Evolutionary conservation across 2,113 vertebrate genomes (phyloP), one percentile per base, ranked within the genome.

Genomic region (Peromyscus polionotus): DNA sequence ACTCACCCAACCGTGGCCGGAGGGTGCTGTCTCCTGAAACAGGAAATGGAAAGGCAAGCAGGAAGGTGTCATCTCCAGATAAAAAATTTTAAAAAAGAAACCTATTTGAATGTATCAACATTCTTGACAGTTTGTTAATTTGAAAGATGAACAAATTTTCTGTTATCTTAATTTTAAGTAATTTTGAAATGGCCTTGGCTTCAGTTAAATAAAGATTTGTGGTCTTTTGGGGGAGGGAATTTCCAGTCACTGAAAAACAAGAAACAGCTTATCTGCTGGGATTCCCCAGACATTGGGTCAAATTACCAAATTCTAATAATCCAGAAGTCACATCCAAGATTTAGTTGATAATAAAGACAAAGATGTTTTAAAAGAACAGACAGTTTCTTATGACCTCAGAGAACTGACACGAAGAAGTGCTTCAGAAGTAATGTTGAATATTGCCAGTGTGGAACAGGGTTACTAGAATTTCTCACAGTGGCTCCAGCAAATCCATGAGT

Each of bases 121-220:
- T 83, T 89, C 17, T 77, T 65, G 42, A 22, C 3, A 57, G 39
- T 94, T 90, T 91, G 2, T 61, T 96, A 83, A 76, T 80, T 75
- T 42, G 26, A 45, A 87, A 83, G 22, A 57, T 22, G 77, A 70
- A 85, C 33, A 87, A 5, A 61, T 61, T 9, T 28, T 85, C 70
- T 92, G 10, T 54, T 16, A 90, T 84, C 48, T 95, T 95, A 73
- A 88, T 90, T 96, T 93, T 92, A 93, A 90, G 22, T 80, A 70
- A 75, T 86, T 91, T 93, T 96, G 16, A 86, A 91, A 91, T 89
- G 77, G 11, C 86, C 65, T 88, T 97, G 54, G 57, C 11, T 26
- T 93, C 89, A 68, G 63, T 86, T 97, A 89, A 96, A 91, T 83
- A 65, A 28, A 80, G 13, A 67, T 57, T 91, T 88, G 68, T 95